Percentiles rank a stretch among this genome's conserved stretches.
Conservation (phyloP, 2,797 vertebrate genomes). For the Galagoides demidoff region DNA sequence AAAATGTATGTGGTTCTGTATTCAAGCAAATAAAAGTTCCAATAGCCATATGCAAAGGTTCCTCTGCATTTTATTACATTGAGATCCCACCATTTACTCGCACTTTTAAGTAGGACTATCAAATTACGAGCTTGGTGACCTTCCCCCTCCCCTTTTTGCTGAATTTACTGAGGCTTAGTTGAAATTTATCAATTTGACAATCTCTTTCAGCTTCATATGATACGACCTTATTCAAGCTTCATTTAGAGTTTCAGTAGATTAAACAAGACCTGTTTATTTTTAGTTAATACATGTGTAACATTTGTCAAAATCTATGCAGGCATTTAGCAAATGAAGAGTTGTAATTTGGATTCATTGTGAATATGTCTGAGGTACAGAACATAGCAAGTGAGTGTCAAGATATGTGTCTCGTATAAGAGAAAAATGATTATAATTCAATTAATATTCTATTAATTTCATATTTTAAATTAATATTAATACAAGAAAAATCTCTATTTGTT, state of each 20-base stretch:
- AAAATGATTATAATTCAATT: not conserved
- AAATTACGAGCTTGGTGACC: not conserved
- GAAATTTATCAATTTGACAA: slow-evolving; percentile 64
- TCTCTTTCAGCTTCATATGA: slow-evolving; percentile 23
- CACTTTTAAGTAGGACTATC: not conserved
- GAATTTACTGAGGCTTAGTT: slow-evolving; percentile 2
- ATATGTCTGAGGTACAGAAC: not conserved
- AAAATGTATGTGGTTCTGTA: not conserved
- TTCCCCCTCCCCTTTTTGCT: not conserved
- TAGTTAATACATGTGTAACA: not conserved
- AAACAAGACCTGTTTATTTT: slow-evolving; percentile 59
- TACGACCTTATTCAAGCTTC: slow-evolving; percentile 36
- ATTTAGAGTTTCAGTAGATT: slow-evolving; percentile 69
- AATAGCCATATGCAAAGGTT: not conserved
- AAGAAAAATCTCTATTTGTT: not conserved
- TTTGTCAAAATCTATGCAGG: slow-evolving; percentile 49
- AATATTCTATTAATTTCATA: not conserved
- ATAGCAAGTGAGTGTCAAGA: not conserved
- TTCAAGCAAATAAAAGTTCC: not conserved
- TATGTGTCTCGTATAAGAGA: not conserved
- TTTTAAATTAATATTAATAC: not conserved
- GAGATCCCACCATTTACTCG: not conserved
- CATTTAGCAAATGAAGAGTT: slow-evolving; percentile 34
- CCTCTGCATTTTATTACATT: not conserved
- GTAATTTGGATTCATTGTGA: not conserved